Evolutionary conservation across 2,888 invertebrate genomes (phyloP).

Genomic region (Aradus depressus): DNA sequence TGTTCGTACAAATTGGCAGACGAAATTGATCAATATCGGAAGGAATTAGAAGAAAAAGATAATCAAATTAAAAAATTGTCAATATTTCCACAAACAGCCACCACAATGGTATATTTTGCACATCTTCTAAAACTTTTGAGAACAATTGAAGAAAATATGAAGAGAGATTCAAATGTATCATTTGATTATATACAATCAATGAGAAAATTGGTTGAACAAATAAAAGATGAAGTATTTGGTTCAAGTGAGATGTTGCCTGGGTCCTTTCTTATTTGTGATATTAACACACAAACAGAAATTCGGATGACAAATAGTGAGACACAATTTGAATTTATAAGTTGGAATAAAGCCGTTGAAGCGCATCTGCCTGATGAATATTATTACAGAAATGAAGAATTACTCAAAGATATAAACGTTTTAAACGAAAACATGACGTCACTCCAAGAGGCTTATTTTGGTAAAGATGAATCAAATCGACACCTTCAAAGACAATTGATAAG

Average conservation of each 20-base stretch:
- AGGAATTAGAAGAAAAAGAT: not conserved
- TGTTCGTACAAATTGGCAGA: constrained; percentile 1
- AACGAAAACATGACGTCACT: not conserved
- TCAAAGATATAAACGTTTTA: not conserved
- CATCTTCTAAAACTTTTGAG: constrained; percentile 3
- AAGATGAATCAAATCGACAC: not conserved
- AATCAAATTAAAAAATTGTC: constrained; percentile 2
- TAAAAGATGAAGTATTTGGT: constrained; percentile 5
- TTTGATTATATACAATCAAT: constrained; percentile 1
- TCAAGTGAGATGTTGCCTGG: not conserved
- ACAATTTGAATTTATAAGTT: constrained; percentile 1
- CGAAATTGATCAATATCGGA: not conserved
- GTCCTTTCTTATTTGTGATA: not conserved
- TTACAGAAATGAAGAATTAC: not conserved
- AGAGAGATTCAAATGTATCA: not conserved
- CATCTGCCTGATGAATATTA: not conserved
- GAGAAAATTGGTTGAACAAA: constrained; percentile 1
- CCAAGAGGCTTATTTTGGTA: constrained; percentile 2
- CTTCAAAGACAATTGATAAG: constrained; percentile 6
- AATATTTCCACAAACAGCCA: constrained; percentile 4
- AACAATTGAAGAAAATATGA: not conserved
- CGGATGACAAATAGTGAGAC: not conserved
- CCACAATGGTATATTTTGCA: constrained; percentile 2
- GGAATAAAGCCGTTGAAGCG: constrained; percentile 1
- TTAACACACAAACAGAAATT: not conserved